Evolutionary conservation across 2,888 invertebrate species (phyloP), one percentile per base, ranked within the genome.

Genomic region (Drosophila fulvimacula): DNA sequence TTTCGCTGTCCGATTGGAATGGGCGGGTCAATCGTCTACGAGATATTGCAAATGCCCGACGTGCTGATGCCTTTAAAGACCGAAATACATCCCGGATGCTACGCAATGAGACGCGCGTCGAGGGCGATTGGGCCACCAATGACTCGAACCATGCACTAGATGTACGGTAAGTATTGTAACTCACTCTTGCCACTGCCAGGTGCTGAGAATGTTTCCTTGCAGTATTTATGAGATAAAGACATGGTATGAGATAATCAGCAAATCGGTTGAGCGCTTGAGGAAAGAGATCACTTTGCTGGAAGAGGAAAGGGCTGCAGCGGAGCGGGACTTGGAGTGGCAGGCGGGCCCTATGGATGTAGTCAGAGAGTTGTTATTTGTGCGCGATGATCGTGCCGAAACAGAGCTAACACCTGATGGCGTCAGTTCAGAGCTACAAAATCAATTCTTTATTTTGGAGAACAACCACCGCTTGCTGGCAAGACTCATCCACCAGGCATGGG

Each of bases 401-500:
- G 97, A 97, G 90, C 92, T 96, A 49, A 96, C 96, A 3, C 95
- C 95, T 69, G 97, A 97, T 91, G 95, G 95, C 59, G 96, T 95
- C 49, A 96, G 96, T 83, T 94, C 94, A 0, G 96, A 97, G 91
- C 91, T 97, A 61, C 96, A 96, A 91, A 96, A 95, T 92, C 97
- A 97, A 92, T 93, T 96, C 21, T 94, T 95, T 69, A 94, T 96
- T 11, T 94, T 96, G 27, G 96, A 96, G 88, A 94, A 94, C 68
- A 95, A 96, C 82, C 96, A 96, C 89, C 95, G 95, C 76, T 92
- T 95, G 88, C 90, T 97, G 55, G 94, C 95, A 17, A 95, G 96
- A 81, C 94, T 95, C 86, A 96, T 95, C 71, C 96, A 96, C 88
- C 94, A 94, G 2, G 95, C 96, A 0, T 97, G 96, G 96, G 96